Evolutionary conservation across 2,797 vertebrate genomes (phyloP).

Genomic region (Lophotriccus pileatus): DNA sequence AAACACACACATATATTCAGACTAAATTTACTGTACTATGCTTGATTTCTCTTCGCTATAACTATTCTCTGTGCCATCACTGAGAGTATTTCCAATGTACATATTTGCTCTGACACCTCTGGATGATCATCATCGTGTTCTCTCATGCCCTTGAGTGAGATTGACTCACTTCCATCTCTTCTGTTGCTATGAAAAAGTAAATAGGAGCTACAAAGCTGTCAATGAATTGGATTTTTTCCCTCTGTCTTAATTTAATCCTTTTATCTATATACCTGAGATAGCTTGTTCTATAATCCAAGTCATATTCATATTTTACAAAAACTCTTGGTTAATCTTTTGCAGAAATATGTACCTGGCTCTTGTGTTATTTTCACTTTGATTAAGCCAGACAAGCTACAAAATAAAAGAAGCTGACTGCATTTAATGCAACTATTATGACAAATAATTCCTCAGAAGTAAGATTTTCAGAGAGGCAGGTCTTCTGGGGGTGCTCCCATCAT

Average conservation of each 20-base stretch:
- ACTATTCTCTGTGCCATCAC: not conserved
- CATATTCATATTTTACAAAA: not conserved
- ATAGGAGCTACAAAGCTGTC: not conserved
- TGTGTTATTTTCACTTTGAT: not conserved
- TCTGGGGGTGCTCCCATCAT: not conserved
- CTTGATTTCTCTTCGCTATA: not conserved
- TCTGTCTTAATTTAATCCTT: not conserved
- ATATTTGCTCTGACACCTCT: not conserved
- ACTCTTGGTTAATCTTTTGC: not conserved
- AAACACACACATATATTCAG: not conserved
- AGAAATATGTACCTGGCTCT: not conserved
- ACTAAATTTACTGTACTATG: not conserved
- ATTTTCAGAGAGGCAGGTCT: not conserved
- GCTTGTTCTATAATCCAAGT: not conserved
- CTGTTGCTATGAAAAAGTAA: not conserved
- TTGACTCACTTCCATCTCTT: not conserved
- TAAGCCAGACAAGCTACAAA: not conserved
- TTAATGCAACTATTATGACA: not conserved
- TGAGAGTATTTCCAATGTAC: not conserved
- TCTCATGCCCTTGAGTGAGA: not conserved
- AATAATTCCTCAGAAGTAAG: constrained; percentile 20
- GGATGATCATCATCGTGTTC: not conserved
- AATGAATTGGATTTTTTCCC: not conserved
- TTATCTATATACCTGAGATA: not conserved
- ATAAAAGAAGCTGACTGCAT: not conserved